Base-by-base conservation (phyloP, 2,888 invertebrate species). In the Mechanitis mazaeus region DNA sequence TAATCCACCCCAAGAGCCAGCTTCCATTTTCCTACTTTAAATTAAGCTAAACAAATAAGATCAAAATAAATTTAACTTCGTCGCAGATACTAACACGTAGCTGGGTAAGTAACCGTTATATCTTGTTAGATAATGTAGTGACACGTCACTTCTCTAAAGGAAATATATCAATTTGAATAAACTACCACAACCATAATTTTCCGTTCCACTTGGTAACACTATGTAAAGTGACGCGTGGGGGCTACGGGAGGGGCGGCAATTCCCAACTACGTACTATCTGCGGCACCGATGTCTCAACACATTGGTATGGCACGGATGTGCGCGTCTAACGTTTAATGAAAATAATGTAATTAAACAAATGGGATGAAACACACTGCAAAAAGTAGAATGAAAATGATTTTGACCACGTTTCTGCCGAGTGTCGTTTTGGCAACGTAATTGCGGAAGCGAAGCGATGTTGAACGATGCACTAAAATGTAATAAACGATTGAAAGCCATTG, bases 151-250 rank as follows among this genome's bases (percentile, higher is more conserved):
- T 75, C 73, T 72, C 80, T 83, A 82, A 80, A 75, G 80, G 81
- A 81, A 80, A 81, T 84, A 85, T 84, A 85, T 82, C 80, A 85
- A 86, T 87, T 87, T 87, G 81, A 83, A 85, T 82, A 86, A 87
- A 81, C 89, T 90, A 90, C 86, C 89, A 90, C 89, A 90, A 90
- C 89, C 89, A 85, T 88, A 79, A 79, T 84, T 86, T 83, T 84
- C 83, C 77, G 84, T 82, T 84, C 79, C 68, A 76, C 74, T 79
- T 80, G 87, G 85, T 82, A 87, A 85, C 78, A 74, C 82, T 87
- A 85, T 68, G 71, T 58, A 64, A 67, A 68, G 81, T 77, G 83
- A 81, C 84, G 82, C 73, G 77, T 69, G 67, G 65, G 63, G 72
- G 28, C 28, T 70, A 69, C 80, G 71, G 71, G 71, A 65, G 75